These are phyloP conservation scores for Apis mellifera DNA, from an alignment of 1,140 invertebrate species.

Conservation along the genomic window DNA sequence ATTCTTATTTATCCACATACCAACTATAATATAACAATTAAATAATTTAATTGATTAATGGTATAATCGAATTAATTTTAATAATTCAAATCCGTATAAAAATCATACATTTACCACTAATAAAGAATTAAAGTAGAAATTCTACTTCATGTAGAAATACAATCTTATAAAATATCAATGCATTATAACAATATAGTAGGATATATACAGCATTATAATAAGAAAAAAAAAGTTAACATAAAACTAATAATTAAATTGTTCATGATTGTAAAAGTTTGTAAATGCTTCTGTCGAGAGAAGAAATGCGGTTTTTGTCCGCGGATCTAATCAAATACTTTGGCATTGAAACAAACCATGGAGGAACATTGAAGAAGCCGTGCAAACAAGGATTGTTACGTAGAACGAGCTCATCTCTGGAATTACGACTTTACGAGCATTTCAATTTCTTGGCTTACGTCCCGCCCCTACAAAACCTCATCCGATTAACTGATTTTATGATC, in stretches of 20 bases:
- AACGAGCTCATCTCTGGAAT: conserved; percentile 33
- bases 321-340: neutral
- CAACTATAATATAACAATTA: no score
- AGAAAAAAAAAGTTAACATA: neutral
- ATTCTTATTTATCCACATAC: no score
- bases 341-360: neutral
- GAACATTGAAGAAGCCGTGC: conserved; percentile 5
- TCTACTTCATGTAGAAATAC: no score
- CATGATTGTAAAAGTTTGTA: neutral
- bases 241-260: neutral
- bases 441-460: conserved; percentile 60
- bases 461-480: conserved; percentile 63
- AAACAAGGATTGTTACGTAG: conserved; percentile 8
- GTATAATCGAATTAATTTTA: no score
- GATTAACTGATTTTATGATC: conserved; percentile 74
- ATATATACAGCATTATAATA: no score
- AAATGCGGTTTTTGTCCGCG: neutral
- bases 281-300: neutral
- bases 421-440: conserved; percentile 69
- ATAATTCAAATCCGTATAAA: no score
- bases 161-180: no score
- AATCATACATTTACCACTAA: no score
- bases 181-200: no score
- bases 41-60: no score
- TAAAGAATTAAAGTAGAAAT: no score